A percentile compares a stretch with the other conserved stretches of the same genome.
phyloP scores from a whole-genome alignment of 2,888 invertebrate genomes.

The Thereva nobilitata region DNA sequence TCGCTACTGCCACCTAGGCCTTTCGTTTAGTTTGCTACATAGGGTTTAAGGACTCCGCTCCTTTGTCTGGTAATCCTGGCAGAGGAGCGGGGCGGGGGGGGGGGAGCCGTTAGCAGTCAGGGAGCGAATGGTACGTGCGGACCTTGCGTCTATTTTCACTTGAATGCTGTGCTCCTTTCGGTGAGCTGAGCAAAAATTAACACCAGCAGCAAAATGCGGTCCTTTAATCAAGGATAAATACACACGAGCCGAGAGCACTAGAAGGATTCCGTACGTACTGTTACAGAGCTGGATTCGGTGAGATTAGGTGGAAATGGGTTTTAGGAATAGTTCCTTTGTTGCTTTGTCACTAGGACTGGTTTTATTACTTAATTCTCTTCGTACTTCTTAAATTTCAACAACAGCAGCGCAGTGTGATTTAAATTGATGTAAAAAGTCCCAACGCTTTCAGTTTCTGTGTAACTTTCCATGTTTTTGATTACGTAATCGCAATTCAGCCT shows the following conservation, averaged over 20 bases:
- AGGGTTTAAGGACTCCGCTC: slow-evolving; percentile 13
- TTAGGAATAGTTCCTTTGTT: no score
- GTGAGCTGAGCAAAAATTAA: slow-evolving; percentile 19
- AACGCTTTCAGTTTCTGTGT: no score
- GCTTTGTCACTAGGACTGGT: no score
- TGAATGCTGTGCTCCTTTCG: slow-evolving; percentile 18
- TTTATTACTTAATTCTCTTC: no score
- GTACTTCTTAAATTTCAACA: no score
- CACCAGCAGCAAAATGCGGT: neutral
- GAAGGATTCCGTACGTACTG: no score
- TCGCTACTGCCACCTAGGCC: slow-evolving; percentile 20
- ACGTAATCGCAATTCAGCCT: no score
- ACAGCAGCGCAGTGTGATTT: no score
- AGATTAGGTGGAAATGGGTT: no score
- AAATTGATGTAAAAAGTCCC: no score
- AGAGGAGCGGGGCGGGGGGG: neutral
- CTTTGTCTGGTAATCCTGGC: slow-evolving; percentile 17
- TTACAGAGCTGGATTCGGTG: no score
- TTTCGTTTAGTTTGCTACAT: slow-evolving; percentile 28
- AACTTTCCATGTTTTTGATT: no score
- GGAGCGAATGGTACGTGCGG: slow-evolving; percentile 31
- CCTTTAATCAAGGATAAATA: neutral
- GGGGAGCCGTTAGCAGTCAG: slow-evolving; percentile 20
- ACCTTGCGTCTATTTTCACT: slow-evolving; percentile 30
- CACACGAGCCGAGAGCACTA: slow-evolving; percentile 4